Conservation (phyloP, 1,140 invertebrate species). For the Zeugodacus cucurbitae region DNA sequence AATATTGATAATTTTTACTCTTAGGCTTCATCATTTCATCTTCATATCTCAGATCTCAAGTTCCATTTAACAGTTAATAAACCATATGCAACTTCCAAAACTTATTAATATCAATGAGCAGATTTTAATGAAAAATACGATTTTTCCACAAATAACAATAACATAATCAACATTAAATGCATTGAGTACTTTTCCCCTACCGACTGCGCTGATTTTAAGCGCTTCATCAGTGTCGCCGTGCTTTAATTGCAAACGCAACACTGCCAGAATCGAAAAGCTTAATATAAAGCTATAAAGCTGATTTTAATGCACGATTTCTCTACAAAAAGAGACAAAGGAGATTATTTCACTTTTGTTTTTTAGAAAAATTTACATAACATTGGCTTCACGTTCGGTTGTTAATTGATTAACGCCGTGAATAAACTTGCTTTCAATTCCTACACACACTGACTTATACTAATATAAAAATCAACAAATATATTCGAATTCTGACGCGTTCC, state of each 20-base stretch:
- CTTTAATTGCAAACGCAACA: background rate
- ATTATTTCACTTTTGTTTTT: too few relatives aligned
- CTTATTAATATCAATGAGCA: too few relatives aligned
- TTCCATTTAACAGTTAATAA: too few relatives aligned
- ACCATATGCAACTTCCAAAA: too few relatives aligned
- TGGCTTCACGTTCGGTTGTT: background rate
- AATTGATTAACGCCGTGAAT: slow-evolving; percentile 18
- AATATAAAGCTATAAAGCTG: background rate
- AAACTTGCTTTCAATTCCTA: slow-evolving; percentile 33
- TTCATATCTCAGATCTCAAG: too few relatives aligned
- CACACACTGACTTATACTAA: background rate
- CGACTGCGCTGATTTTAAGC: background rate
- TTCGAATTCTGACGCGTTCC: background rate
- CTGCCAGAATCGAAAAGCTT: background rate
- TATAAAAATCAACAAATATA: background rate
- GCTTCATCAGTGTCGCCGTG: background rate
- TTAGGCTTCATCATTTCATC: too few relatives aligned
- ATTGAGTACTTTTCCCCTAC: background rate
- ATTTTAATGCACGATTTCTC: background rate
- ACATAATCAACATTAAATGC: too few relatives aligned
- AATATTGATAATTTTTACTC: too few relatives aligned
- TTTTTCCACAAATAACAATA: too few relatives aligned
- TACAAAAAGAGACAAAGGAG: background rate
- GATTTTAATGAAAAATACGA: too few relatives aligned
- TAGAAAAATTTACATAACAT: background rate